Evolutionary conservation across 2,113 vertebrate genomes (phyloP), one percentile per base, ranked within the genome.

Genomic region (Upupa epops): DNA sequence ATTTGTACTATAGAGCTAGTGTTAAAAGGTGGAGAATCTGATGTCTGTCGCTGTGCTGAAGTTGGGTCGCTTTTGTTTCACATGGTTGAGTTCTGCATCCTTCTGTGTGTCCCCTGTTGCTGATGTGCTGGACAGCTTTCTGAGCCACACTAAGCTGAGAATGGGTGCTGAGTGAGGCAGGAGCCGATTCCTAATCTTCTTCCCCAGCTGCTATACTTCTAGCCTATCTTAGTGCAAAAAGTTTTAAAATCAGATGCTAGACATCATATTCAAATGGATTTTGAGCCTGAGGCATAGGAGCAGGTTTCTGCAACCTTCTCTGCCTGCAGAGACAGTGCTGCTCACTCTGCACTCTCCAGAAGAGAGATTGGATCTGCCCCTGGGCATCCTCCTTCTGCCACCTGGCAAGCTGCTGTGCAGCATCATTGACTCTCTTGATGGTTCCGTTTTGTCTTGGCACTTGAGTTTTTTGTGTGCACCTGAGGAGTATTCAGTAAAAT

Each of bases 261-360:
- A 34, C 11, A 60, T 55, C 31, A 32, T 11, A 11, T 71, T 70
- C 18, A 42, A 36, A 42, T 17, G 11, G 29, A 42, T 55, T 54
- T 76, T 49, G 64, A 60, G 31, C 26, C 64, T 31, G 46, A 55
- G 31, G 52, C 19, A 5, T 56, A 11, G 17, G 14, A 34, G 36
- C 28, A 58, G 42, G 31, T 46, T 79, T 74, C 28, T 79, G 42
- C 17, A 37, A 37, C 19, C 34, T 49, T 45, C 26, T 31, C 21
- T 0, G 1, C 13, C 26, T 1, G 3, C 31, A 32, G 66, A 19
- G 9, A 19, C 2, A 5, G 7, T 0, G 0, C 31, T 74, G 22
- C 32, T 49, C 13, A 55, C 5, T 20, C 3, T 20, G 15, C 34
- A 4, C 11, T 75, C n/a, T 29, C 17, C 1, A 1, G 31, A 48